Conservation (phyloP, 2,797 vertebrate genomes). For the Brachyrhaphis roseni region DNA sequence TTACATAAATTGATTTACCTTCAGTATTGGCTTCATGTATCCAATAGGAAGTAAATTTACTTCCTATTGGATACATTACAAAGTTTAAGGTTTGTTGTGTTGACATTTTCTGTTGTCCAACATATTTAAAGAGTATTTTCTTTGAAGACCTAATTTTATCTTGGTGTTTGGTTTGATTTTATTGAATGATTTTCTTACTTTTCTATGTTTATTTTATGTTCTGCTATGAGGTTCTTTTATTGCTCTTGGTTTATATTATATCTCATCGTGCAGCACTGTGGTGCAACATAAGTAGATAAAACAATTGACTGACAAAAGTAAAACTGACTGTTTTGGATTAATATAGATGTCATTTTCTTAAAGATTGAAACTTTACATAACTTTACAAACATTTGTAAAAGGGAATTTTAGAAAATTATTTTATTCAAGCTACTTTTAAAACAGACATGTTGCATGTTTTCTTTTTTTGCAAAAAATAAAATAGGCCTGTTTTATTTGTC, state of each 20-base stretch:
- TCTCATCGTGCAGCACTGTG: background rate
- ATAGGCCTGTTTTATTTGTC: background rate
- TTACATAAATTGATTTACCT: background rate
- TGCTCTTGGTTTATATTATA: background rate
- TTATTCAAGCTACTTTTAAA: background rate
- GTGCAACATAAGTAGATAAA: background rate
- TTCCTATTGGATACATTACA: background rate
- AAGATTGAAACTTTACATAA: background rate
- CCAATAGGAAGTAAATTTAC: too few relatives aligned
- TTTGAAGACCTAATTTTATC: background rate
- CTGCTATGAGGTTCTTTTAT: background rate
- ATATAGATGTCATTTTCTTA: background rate
- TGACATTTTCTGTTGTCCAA: background rate
- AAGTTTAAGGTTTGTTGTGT: background rate
- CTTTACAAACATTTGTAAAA: background rate
- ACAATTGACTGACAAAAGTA: background rate
- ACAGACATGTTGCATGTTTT: background rate
- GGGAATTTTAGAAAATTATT: background rate
- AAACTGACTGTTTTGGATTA: background rate
- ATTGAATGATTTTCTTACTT: background rate
- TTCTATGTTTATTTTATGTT: background rate
- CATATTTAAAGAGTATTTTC: background rate
- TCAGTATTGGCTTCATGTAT: background rate
- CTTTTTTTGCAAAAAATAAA: background rate
- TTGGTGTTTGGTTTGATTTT: background rate